Base-by-base conservation (phyloP, 2,888 invertebrate genomes). In the Drosophila neoperkinsi region DNA sequence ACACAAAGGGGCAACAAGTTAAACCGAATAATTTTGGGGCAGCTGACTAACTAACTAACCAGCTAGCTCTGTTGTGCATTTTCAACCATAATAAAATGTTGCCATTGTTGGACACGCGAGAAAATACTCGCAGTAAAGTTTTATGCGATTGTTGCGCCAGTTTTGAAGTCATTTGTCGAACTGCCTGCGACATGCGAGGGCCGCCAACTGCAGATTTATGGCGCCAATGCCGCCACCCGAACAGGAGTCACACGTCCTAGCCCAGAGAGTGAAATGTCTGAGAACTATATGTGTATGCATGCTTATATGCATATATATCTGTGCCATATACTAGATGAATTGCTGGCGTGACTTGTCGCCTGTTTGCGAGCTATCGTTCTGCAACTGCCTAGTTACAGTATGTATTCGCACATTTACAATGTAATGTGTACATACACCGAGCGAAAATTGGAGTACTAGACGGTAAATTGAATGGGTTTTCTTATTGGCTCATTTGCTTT, bases 71-170 rank as follows among this genome's bases (percentile, higher is more conserved):
- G 30, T 31, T 1, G 34, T 18, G 30, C 28, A 72, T 61, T 74
- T 58, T 41, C 36, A 41, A n/a, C 28, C 58, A 65, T 67, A 77
- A 63, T 57, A 31, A 76, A 64, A 59, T 36, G 52, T 55, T 58
- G 18, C 41, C 30, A 58, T 52, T 61, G 66, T 71, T 65, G 16
- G 52, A 63, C 82, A 79, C 82, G 82, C 72, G 36, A 79, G 71
- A 41, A 41, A 41, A 66, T 65, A 70, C 2, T 11, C 18, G 28
- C 16, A 7, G 4, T 28, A 53, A 73, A 81, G 61, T 82, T 69
- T 73, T 72, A 78, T 77, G 78, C 62, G 82, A 79, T 64, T 68
- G 67, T 79, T 79, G 78, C 68, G 78, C 81, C 67, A 81, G 65
- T 73, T 79, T 72, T 72, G 72, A 57, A 72, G 72, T 49, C 78